These are phyloP conservation scores for Rotaria macrura DNA, from an alignment of 2,888 invertebrate species.

Conservation along the genomic window DNA sequence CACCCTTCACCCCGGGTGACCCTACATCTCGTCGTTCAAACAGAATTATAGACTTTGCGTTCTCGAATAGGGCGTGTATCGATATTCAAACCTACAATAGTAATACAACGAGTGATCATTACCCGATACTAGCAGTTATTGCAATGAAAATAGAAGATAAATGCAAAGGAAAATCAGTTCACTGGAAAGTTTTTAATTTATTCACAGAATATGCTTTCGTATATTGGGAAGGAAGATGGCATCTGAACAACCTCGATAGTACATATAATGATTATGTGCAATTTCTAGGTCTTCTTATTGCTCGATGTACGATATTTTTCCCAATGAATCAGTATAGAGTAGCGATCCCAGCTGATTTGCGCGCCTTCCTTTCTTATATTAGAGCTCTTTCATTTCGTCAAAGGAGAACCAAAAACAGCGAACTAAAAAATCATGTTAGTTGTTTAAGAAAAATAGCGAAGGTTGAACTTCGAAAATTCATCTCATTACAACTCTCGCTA, in stretches of 20 bases:
- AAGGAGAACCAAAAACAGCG: neutral
- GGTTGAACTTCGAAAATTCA: neutral
- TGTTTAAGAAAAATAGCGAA: neutral
- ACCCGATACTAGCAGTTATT: neutral
- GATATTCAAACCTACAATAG: neutral
- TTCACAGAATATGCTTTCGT: neutral
- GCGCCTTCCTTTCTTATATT: neutral
- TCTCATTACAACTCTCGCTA: neutral
- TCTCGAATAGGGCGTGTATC: neutral
- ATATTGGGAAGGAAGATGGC: neutral
- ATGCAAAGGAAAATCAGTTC: neutral
- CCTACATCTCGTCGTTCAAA: neutral
- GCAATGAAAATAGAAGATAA: neutral
- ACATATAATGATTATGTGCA: neutral
- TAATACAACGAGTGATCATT: too few relatives aligned
- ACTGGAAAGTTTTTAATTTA: neutral
- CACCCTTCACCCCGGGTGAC: neutral
- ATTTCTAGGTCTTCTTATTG: neutral
- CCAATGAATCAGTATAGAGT: neutral
- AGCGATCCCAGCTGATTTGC: neutral
- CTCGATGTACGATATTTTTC: too few relatives aligned
- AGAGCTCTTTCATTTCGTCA: neutral
- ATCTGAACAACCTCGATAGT: too few relatives aligned
- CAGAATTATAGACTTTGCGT: neutral
- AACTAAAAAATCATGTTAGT: neutral